Base-by-base conservation (phyloP, 2,113 vertebrate genomes). In the Natator depressus region DNA sequence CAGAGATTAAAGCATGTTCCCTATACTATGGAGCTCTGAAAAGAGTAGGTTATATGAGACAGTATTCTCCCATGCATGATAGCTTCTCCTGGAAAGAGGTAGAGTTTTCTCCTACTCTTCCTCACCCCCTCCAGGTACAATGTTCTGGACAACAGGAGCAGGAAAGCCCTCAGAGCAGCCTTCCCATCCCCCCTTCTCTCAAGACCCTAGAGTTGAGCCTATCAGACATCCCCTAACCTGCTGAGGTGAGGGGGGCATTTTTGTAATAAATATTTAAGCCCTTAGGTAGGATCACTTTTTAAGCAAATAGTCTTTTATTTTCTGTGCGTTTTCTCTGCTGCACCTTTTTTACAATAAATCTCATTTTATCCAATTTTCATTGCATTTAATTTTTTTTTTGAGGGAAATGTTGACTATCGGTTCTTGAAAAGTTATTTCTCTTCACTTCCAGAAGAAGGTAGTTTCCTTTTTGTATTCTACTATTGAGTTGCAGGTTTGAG, bases 401-500 rank as follows among this genome's bases (percentile, higher is more conserved):
- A 25, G 59, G 42, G 7, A 94, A 85, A 50, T 85, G 22, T 20
- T 65, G 72, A 79, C 79, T 10, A 87, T 13, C 25, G 3, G 2
- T 94, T 87, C 50, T 80, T 91, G 42, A 83, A 92, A 91, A 62
- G 11, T 8, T 51, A 51, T 3, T 27, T 9, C 83, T 94, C 11
- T 88, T 91, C 29, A 76, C 10, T 72, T 78, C 35, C 92, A 62
- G 47, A 86, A 55, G 12, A 54, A 86, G 51, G 46, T 84, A 94
- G 51, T 78, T 91, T 96, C 93, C 72, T 81, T 14, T 50, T 24
- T 3, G 51, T 42, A 10, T 51, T 10, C 84, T 85, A 50, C 6
- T 8, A 80, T 86, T 51, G 55, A 95, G 84, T 88, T 93, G 49
- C 72, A 88, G 55, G 62, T 96, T 47, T 82, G 31, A 93, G 85